Percentiles rank a stretch among this genome's conserved stretches.
These are phyloP conservation scores for Melipona beecheii DNA, from an alignment of 2,888 invertebrate genomes.

Conservation along the genomic window DNA sequence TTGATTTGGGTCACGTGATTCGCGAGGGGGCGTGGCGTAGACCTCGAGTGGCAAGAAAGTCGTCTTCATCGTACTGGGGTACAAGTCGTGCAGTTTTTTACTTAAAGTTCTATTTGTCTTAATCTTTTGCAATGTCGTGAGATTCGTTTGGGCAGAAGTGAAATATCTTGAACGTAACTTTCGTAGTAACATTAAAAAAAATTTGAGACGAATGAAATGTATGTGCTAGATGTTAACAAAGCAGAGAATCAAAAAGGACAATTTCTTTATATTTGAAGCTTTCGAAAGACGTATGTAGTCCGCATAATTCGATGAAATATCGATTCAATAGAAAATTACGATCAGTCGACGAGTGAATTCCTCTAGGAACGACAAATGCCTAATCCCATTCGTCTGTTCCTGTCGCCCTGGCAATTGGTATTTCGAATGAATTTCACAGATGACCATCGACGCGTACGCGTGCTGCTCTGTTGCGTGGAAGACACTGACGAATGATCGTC, in stretches of 20 bases:
- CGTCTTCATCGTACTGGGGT: no score
- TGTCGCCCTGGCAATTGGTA: conserved; percentile 36
- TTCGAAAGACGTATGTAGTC: background rate
- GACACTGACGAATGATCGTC: conserved; percentile 61
- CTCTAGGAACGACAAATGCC: background rate
- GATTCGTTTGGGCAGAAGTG: background rate
- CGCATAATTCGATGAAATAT: background rate
- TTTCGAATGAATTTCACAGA: conserved; percentile 41
- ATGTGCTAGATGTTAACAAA: background rate
- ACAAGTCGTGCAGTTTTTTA: background rate
- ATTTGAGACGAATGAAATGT: background rate
- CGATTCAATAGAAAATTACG: background rate
- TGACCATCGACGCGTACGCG: conserved; percentile 25
- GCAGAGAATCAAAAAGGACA: background rate
- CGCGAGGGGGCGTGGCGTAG: no score
- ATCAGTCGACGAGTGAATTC: background rate
- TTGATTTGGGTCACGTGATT: no score
- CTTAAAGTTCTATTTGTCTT: background rate
- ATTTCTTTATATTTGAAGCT: background rate
- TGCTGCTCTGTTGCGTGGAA: conserved; percentile 20
- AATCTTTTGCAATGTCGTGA: background rate
- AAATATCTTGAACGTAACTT: background rate
- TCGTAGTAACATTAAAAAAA: background rate
- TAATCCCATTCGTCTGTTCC: conserved; percentile 33
- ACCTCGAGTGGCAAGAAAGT: no score